Evolutionary conservation across 2,888 invertebrate species (phyloP).

Genomic region (Aphodius sticticus): DNA sequence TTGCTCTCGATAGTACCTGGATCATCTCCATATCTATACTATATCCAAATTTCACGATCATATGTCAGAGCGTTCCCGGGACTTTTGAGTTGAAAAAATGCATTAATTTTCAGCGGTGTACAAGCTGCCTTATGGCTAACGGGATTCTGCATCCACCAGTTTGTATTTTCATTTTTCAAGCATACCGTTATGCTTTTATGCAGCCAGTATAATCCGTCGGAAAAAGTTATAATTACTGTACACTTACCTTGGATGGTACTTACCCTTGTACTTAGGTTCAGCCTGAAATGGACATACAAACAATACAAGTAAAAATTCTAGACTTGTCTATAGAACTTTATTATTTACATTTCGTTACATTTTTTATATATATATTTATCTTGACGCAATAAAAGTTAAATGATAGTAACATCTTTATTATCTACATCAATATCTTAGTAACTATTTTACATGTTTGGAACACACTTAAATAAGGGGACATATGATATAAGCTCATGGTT

Average conservation of each 20-base stretch:
- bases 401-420: conserved; percentile 15
- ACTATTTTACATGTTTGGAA: conserved; percentile 9
- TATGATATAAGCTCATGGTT: conserved; percentile 29
- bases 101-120: no score
- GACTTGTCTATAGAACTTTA: conserved; percentile 21
- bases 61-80: no score
- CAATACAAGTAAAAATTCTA: neutral
- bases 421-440: conserved; percentile 16
- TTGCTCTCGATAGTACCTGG: no score
- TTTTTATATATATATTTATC: conserved; percentile 8
- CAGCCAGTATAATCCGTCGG: no score
- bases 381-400: conserved; percentile 6
- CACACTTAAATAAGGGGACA: conserved; percentile 8
- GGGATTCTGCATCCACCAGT: no score
- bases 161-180: no score
- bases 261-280: neutral
- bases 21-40: no score
- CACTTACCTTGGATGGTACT: neutral
- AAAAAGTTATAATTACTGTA: neutral
- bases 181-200: no score
- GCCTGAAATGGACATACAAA: neutral
- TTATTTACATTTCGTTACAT: conserved; percentile 24
- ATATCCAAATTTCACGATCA: no score
- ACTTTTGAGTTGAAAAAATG: no score
- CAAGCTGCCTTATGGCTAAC: no score